A percentile compares a stretch with the other conserved stretches of the same genome.
These are phyloP conservation scores for Digitonthophagus gazella DNA, from an alignment of 2,888 invertebrate genomes.

Conservation along the genomic window DNA sequence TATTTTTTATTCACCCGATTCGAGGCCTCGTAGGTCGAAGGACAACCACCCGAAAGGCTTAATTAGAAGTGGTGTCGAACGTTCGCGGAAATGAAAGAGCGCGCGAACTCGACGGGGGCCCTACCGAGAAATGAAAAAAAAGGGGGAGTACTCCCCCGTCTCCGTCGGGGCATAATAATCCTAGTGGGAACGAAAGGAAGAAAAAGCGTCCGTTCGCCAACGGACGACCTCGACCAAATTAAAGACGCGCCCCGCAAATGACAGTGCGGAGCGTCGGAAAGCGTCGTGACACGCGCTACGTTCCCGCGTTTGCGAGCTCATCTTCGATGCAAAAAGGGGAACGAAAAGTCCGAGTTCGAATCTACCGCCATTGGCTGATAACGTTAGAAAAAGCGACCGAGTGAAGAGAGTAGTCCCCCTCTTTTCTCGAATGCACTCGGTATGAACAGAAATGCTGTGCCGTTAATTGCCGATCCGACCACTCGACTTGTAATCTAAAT, in stretches of 20 bases:
- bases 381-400: neutral
- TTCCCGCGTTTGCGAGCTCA: neutral
- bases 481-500: constrained; percentile 1
- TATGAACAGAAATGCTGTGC: neutral
- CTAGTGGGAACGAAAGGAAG: neutral
- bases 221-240: no score
- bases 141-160: neutral
- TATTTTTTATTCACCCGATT: neutral
- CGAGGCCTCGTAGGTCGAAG: neutral
- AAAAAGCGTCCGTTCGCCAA: no score
- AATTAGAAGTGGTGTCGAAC: neutral
- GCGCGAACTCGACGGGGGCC: neutral
- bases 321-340: neutral
- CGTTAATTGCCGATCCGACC: neutral
- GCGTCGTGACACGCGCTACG: neutral
- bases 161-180: neutral
- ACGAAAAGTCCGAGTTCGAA: neutral
- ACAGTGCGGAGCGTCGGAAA: no score
- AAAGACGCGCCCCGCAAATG: neutral
- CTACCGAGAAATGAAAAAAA: neutral
- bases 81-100: neutral
- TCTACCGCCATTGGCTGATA: neutral
- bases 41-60: neutral
- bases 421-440: neutral
- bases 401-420: neutral